Evolutionary conservation across 2,113 vertebrate species (phyloP).

Genomic region (Platichthys stellatus): DNA sequence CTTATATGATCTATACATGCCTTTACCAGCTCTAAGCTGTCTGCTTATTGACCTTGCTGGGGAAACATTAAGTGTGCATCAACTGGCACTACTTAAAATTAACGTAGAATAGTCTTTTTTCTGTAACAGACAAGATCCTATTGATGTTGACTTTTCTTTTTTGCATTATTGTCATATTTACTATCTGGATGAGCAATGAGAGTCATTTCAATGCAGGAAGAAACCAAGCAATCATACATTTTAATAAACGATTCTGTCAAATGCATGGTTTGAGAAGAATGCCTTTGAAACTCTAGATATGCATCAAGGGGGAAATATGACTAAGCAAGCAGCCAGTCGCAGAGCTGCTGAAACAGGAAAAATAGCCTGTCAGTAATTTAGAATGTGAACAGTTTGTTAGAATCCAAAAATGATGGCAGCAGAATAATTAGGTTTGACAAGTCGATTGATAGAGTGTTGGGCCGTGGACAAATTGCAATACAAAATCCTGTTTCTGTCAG

Average conservation of each 20-base stretch:
- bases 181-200: constrained; percentile 71
- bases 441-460: constrained; percentile 77
- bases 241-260: constrained; percentile 78
- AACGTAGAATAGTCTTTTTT: constrained; percentile 23
- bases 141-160: constrained; percentile 63
- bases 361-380: constrained; percentile 76
- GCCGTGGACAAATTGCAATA: constrained; percentile 75
- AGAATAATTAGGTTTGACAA: constrained; percentile 80
- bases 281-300: constrained; percentile 72
- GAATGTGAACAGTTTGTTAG: constrained; percentile 73
- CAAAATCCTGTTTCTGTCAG: constrained; percentile 79
- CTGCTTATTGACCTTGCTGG: constrained; percentile 18
- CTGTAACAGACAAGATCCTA: constrained; percentile 55
- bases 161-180: constrained; percentile 63
- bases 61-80: constrained; percentile 20
- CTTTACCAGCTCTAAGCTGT: constrained; percentile 11
- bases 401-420: constrained; percentile 68
- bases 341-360: constrained; percentile 70
- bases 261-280: constrained; percentile 75
- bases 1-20: constrained; percentile 1
- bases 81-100: constrained; percentile 44
- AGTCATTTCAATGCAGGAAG: constrained; percentile 67
- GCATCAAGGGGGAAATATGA: constrained; percentile 72
- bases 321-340: constrained; percentile 59
- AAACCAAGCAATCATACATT: constrained; percentile 73